phyloP scores from a whole-genome alignment of 2,797 vertebrate genomes.

The Falco concolor region DNA sequence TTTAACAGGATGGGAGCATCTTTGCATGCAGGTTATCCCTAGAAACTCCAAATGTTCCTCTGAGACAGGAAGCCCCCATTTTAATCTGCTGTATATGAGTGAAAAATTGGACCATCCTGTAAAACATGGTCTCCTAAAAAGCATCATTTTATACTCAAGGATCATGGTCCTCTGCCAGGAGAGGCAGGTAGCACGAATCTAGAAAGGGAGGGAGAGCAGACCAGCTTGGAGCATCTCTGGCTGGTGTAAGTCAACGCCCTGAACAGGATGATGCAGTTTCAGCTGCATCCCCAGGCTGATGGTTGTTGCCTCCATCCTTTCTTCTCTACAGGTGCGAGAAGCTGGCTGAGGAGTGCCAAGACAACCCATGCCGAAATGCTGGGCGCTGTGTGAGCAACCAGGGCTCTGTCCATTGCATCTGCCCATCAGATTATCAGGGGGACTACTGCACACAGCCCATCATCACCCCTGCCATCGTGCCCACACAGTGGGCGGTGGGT shows the following conservation, averaged over 20 bases:
- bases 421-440: slow-evolving; percentile 43
- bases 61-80: background rate
- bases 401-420: slow-evolving; percentile 74
- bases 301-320: background rate
- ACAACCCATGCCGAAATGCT: slow-evolving; percentile 75
- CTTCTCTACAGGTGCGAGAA: slow-evolving; percentile 80
- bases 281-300: background rate
- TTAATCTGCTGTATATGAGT: background rate
- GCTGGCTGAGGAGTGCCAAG: slow-evolving; percentile 70
- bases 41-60: background rate
- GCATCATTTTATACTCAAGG: background rate
- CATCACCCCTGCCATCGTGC: slow-evolving; percentile 57
- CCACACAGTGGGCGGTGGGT: slow-evolving; percentile 64
- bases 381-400: slow-evolving; percentile 75
- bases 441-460: slow-evolving; percentile 57
- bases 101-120: background rate
- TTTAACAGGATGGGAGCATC: background rate
- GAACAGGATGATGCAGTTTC: rapidly evolving
- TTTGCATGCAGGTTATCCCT: background rate
- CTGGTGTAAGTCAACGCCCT: background rate
- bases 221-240: background rate
- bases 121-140: background rate
- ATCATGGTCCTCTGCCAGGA: background rate
- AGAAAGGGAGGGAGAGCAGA: background rate
- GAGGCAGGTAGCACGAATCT: background rate